Evolutionary conservation across 2,113 vertebrate genomes (phyloP), one percentile per base, ranked within the genome.

Genomic region (Hemibagrus wyckioides): DNA sequence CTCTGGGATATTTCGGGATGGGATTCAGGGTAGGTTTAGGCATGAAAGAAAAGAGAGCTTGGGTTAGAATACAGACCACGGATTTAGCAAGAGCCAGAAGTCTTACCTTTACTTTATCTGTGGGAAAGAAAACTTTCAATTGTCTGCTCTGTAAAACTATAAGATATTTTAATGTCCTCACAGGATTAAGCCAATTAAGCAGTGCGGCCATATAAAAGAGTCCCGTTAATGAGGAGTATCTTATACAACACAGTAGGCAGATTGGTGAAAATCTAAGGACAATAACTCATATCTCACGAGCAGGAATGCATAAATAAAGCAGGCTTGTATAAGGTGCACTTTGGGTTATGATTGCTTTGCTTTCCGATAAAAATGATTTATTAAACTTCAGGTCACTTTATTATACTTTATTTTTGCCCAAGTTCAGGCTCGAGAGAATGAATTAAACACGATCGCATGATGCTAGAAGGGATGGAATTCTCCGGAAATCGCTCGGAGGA

Each of bases 401-500:
- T 77, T 89, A 90, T 65, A 63, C 75, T 80, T 92, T 93, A 63
- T 77, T 80, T 92, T 93, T 90, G 89, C 89, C 90, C 87, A 77
- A 82, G 81, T 80, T 82, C 84, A 82, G 87, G 80, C 65, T 80
- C 80, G 39, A 71, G 77, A 88, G 30, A 87, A 89, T 90, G 92
- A 90, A 93, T 93, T 91, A 90, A 91, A 91, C 89, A 48, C 84
- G 85, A 90, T 91, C 90, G 90, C 80, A 91, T 87, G 83, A 90
- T 88, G 86, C 77, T 89, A 88, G 83, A 80, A 92, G 80, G 89
- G 87, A 61, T 88, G 83, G 86, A 83, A 88, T 85, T 91, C 87
- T 30, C 80, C 36, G 87, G 54, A 91, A 91, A 92, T 90, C 85
- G 89, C 91, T 94, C 90, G 85, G 87, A 92, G 93, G 94, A 94